Conservation (phyloP, 2,797 vertebrate species). For the Champsocephalus gunnari region DNA sequence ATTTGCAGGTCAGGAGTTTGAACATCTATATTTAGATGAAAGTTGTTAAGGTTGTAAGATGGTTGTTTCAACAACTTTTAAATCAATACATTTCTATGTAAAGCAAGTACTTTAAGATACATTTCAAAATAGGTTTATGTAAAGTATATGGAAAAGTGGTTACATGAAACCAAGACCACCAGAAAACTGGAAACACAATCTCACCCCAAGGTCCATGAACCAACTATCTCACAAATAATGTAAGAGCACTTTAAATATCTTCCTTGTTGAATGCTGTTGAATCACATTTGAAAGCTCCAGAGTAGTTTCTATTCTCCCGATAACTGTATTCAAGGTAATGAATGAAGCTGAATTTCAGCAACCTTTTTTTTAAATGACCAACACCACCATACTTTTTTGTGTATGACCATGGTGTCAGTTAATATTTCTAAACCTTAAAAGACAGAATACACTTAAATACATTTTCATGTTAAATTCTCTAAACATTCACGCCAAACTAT, state of each 20-base stretch:
- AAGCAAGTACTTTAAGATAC: not conserved
- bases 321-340: not conserved
- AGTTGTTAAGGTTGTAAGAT: not conserved
- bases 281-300: not conserved
- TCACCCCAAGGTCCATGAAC: not conserved
- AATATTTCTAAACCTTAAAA: not conserved
- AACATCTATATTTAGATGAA: not conserved
- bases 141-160: not conserved
- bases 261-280: not conserved
- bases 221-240: not conserved
- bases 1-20: conserved; percentile 1
- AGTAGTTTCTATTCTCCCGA: not conserved
- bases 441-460: not conserved
- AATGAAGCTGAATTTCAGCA: not conserved
- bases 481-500: not conserved
- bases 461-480: not conserved
- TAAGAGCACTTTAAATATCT: not conserved
- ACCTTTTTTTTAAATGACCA: not conserved
- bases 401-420: not conserved
- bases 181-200: not conserved
- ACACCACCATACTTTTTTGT: not conserved
- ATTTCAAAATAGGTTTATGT: not conserved
- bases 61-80: not conserved
- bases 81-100: not conserved
- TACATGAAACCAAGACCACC: not conserved